Base-by-base conservation (phyloP, 2,888 invertebrate genomes). In the Caenorhabditis sp. region DNA sequence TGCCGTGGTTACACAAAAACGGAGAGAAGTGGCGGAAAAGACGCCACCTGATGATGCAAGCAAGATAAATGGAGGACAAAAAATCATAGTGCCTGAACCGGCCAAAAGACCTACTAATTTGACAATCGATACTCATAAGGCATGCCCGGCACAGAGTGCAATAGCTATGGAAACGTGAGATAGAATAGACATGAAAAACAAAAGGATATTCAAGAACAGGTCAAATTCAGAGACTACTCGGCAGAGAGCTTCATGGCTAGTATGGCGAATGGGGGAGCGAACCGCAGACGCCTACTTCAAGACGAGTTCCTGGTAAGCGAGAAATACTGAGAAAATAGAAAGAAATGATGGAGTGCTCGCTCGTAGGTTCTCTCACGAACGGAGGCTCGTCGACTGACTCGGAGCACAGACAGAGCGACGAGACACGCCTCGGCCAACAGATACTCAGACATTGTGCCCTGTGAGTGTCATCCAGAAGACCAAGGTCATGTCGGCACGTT, bases 361-460 rank as follows among this genome's bases (percentile, higher is more conserved):
- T 69, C 20, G 15, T 62, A 81, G 77, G 76, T 76, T 67, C 68
- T 82, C 61, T 77, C 71, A 32, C 62, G 65, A 72, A 82, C 77
- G 55, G 72, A 72, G 56, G 81, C 77, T 50, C 64, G 81, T 15
- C 70, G 81, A 62, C 62, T 67, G 61, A 76, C 70, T 44, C 55
- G 65, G 47, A 81, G 65, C 56, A 62, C 67, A n/a, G 74, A 76
- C 50, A 60, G 55, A 61, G 81, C 76, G 18, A 56, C 61, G 60
- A 76, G 71, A 81, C 26, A 81, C 37, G 68, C 65, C 20, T 35
- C 64, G 0, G 51, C 67, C 47, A 81, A 81, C 37, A 65, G 81
- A 76, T 81, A 81, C 76, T 67, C 81, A 70, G 81, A 81, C 76
- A 81, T 81, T 71, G 71, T 81, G 58, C 81, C 81, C 22, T 81